Evolutionary conservation across 2,888 invertebrate species (phyloP), one percentile per base, ranked within the genome.

Genomic region (Meloe dianella): DNA sequence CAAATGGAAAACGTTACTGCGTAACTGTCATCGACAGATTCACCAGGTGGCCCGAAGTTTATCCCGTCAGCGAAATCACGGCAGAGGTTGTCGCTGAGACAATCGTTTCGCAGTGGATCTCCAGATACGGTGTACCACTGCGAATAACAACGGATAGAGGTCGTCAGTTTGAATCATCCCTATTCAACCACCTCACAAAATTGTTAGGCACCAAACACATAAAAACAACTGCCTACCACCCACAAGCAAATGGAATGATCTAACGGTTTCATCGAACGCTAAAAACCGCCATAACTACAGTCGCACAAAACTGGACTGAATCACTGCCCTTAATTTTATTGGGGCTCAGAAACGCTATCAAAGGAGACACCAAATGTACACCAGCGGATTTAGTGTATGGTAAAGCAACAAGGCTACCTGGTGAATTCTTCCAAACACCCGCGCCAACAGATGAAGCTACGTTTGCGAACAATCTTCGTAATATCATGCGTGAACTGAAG

Each of bases 171-270:
- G 56, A 56, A 14, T 56, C 56, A 17, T 9, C 9, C 17, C 14
- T 56, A 1, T 56, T 56, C 12, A 22, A 14, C 10, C 12, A 29
- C 17, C 14, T 20, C 0, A 29, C 17, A 27, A 22, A 2, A 29
- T 17, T 27, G 4, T 12, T 56, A 2, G 59, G 59, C 9, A 30
- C 30, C 10, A 29, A 59, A n/a, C 59, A 59, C 14, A 59, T 30
- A 10, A 27, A 10, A 30, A 78, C 77, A 6, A 78, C 78, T 0
- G 67, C 79, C 1, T 79, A 80, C 59, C 78, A 81, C 60, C 75
- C 82, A 10, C 73, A 75, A 41, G 69, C 80, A 0, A 83, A 84
- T 61, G 82, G 81, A 0, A 74, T 82, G 64, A 75, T 84, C 5
- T 81, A 84, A 66, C 56, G 27, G 0, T 56, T 56, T 20, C 56